Base-by-base conservation (phyloP, 2,113 vertebrate species). In the Oryzias celebensis region DNA sequence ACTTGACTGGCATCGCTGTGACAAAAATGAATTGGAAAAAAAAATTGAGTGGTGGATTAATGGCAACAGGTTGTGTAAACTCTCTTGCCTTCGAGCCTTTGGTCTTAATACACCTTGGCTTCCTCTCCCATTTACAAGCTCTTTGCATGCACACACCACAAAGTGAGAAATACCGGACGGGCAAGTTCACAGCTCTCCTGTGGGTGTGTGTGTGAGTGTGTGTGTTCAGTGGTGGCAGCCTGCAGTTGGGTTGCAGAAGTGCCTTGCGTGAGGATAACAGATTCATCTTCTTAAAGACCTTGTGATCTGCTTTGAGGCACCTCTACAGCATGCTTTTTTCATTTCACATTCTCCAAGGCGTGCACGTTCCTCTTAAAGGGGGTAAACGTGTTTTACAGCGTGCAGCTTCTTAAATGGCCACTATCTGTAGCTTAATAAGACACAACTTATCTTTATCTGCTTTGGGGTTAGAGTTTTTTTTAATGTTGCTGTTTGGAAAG, bases 41-140 rank as follows among this genome's bases (percentile, higher is more conserved):
- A 78, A 60, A 56, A 78, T 75, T 58, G 58, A 77, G 70, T 71
- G 86, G 81, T 3, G 85, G 86, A 89, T 91, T 87, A 91, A 87
- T 86, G 67, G 77, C 78, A 82, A 52, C 67, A 73, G 74, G 22
- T 86, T 92, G 85, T 92, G 88, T 92, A 92, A 92, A 91, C 91
- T 92, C 84, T 84, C 80, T 66, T 81, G 69, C 81, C 91, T 89
- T 28, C 14, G 56, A 89, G 91, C 90, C 17, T 48, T 85, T 50
- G 63, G 59, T 82, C 84, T 88, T 65, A 51, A 63, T 81, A 82
- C 89, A 90, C 89, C 87, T 91, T 69, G 50, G 74, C 87, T 91
- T 92, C 91, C 91, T 87, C 84, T 83, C 84, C 78, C 71, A 71
- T 85, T 90, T 86, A 89, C 89, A 87, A 87, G 85, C 71, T 77